Evolutionary conservation across 2,113 vertebrate species (phyloP).

Genomic region (Phycodurus eques): DNA sequence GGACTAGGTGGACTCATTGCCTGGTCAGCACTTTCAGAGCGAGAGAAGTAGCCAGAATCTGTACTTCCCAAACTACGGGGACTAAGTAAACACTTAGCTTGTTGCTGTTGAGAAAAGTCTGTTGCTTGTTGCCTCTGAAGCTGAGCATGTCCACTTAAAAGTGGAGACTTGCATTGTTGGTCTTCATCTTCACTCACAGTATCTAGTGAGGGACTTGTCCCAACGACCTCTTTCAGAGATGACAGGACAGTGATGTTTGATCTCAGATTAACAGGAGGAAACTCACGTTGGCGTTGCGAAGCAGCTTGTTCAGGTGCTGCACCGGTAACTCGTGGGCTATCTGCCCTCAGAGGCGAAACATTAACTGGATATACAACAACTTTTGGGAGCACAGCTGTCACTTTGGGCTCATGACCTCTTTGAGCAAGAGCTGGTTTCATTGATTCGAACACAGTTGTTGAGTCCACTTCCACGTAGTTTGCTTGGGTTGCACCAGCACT

Average conservation of each 20-base stretch:
- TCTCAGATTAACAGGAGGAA: constrained; percentile 67
- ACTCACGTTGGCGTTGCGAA: constrained; percentile 81
- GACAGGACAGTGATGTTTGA: constrained; percentile 70
- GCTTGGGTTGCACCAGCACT: constrained; percentile 68
- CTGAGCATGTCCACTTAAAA: constrained; percentile 80
- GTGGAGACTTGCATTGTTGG: constrained; percentile 73
- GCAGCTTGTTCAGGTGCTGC: constrained; percentile 77
- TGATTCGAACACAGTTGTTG: constrained; percentile 47
- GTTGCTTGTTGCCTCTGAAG: constrained; percentile 96
- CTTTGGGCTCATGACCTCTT: constrained; percentile 75
- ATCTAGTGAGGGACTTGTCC: constrained; percentile 71
- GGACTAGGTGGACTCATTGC: constrained; percentile 89
- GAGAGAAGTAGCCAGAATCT: constrained; percentile 96
- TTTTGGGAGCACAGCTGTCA: constrained; percentile 83
- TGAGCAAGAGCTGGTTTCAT: constrained; percentile 68
- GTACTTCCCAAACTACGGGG: constrained; percentile 95
- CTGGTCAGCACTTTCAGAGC: constrained; percentile 95
- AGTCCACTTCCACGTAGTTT: constrained; percentile 56
- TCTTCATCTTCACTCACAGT: constrained; percentile 75
- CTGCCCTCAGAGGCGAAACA: constrained; percentile 81
- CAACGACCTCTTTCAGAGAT: constrained; percentile 79
- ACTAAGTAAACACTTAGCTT: constrained; percentile 88
- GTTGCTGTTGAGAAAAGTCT: constrained; percentile 88
- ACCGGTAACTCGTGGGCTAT: constrained; percentile 82
- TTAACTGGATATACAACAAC: constrained; percentile 89